Evolutionary conservation across 2,797 vertebrate genomes (phyloP).

Genomic region (Malacoraja senta): DNA sequence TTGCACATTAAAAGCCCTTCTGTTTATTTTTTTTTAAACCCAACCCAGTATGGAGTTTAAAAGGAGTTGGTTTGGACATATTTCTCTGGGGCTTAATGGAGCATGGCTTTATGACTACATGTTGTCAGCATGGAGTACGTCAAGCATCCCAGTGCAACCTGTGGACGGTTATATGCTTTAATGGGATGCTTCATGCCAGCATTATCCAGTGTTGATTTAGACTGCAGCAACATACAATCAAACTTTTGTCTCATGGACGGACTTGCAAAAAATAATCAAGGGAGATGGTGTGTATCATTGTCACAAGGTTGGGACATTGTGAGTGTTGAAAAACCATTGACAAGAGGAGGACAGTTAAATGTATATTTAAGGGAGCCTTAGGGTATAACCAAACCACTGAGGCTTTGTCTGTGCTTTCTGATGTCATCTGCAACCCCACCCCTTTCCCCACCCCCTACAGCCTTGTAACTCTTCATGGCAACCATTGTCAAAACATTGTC

Average conservation of each 20-base stretch:
- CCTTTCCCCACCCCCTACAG: neutral
- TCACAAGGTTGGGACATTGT: neutral
- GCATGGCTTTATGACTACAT: too few relatives aligned
- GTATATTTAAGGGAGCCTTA: too few relatives aligned
- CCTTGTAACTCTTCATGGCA: neutral
- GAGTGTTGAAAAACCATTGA: neutral
- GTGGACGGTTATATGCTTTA: neutral
- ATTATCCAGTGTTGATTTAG: neutral
- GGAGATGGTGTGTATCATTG: neutral
- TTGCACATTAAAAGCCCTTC: neutral
- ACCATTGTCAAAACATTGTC: neutral
- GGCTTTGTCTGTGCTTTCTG: neutral
- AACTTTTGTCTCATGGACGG: neutral
- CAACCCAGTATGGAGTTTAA: neutral
- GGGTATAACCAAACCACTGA: neutral
- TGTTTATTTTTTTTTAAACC: neutral
- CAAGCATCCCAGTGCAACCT: neutral
- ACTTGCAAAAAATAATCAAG: neutral
- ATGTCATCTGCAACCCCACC: neutral
- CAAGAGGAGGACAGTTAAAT: neutral
- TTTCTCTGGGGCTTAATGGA: neutral
- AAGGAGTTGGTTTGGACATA: neutral
- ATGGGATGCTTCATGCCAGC: neutral
- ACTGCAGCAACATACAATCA: neutral
- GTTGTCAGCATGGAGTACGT: neutral